Evolutionary conservation across 2,113 vertebrate species (phyloP).

Genomic region (Callospermophilus lateralis): DNA sequence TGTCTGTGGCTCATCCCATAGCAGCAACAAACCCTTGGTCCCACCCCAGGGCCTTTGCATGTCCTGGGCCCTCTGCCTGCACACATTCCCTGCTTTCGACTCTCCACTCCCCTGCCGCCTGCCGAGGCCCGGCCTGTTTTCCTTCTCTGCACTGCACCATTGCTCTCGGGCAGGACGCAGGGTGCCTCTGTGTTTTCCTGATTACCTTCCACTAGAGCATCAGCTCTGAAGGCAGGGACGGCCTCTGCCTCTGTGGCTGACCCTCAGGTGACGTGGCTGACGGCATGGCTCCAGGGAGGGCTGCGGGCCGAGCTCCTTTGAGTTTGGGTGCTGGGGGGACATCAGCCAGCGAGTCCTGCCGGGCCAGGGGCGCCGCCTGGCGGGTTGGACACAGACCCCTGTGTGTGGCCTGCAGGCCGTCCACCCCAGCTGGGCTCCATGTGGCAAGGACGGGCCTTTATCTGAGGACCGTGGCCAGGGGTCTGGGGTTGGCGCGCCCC

Average conservation of each 20-base stretch:
- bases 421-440: neutral
- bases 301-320: neutral
- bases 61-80: neutral
- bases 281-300: too few relatives aligned
- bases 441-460: neutral
- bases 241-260: accelerated
- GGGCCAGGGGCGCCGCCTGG: accelerated
- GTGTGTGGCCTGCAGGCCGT: neutral
- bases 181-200: neutral
- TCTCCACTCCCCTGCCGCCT: neutral
- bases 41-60: conserved; percentile 10
- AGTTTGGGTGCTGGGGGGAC: neutral
- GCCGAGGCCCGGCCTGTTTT: neutral
- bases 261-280: too few relatives aligned
- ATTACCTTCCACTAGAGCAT: neutral
- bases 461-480: neutral
- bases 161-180: neutral
- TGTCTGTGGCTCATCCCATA: neutral
- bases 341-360: neutral
- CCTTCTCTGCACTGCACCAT: neutral
- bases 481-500: too few relatives aligned
- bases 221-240: neutral
- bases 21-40: neutral
- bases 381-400: neutral
- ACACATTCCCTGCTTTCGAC: neutral